Percentiles rank a stretch among this genome's conserved stretches.
phyloP scores from a whole-genome alignment of 2,888 invertebrate species.

The Nymphalis c-album region DNA sequence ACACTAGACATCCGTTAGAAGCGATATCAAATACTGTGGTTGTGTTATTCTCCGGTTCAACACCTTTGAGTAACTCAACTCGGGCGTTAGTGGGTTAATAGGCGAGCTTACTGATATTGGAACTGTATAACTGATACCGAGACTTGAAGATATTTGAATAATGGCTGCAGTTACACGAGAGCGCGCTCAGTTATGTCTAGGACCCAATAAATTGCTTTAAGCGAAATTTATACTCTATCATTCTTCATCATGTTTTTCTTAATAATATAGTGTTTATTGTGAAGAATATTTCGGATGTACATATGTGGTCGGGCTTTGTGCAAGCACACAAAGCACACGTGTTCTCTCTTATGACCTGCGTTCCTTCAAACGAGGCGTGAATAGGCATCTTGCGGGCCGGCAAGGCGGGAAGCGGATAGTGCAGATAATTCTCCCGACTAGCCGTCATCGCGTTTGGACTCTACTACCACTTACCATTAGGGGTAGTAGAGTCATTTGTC shows the following conservation, averaged over 20 bases:
- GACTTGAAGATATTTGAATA: slow-evolving; percentile 4
- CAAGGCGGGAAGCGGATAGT: no score
- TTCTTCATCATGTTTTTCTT: no score
- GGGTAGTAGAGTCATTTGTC: no score
- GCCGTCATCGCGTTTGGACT: no score
- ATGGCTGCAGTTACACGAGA: slow-evolving; percentile 7
- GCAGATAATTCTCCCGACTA: no score
- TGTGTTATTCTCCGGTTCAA: slow-evolving; percentile 51
- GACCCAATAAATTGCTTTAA: background rate
- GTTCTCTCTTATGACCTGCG: no score
- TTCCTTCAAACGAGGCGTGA: no score
- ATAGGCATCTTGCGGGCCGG: no score
- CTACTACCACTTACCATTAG: no score
- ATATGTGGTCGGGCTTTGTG: no score
- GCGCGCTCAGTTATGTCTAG: no score
- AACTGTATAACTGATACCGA: slow-evolving; percentile 9
- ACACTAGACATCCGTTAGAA: slow-evolving; percentile 35
- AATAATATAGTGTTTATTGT: background rate
- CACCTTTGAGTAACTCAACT: slow-evolving; percentile 59
- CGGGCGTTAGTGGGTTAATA: slow-evolving; percentile 59
- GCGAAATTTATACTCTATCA: background rate
- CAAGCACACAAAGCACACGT: no score
- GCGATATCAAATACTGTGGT: slow-evolving; percentile 39
- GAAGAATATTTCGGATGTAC: background rate
- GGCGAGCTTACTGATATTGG: slow-evolving; percentile 41